phyloP scores from a whole-genome alignment of 2,888 invertebrate genomes.

The Lycophotia porphyrea region DNA sequence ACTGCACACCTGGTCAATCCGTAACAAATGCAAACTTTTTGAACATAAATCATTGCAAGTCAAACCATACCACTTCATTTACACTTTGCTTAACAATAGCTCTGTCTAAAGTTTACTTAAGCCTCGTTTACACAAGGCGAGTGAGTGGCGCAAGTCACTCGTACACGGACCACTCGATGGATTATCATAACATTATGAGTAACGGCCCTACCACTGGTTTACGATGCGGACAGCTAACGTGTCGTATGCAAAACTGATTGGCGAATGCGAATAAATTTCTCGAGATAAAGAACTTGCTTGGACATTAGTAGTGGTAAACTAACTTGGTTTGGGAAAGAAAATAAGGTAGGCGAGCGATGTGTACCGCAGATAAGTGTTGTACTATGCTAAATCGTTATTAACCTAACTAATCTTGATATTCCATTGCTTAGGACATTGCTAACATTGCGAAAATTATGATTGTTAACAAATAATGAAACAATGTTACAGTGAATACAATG shows the following conservation, averaged over 20 bases:
- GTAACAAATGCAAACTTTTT: constrained; percentile 62
- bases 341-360: constrained; percentile 63
- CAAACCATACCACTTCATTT: constrained; percentile 66
- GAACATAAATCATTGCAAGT: constrained; percentile 65
- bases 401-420: constrained; percentile 63
- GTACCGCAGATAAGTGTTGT: constrained; percentile 56
- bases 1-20: constrained; percentile 62
- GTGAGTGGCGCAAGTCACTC: constrained; percentile 70
- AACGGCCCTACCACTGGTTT: constrained; percentile 70
- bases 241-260: constrained; percentile 71
- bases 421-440: constrained; percentile 47
- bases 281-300: constrained; percentile 69
- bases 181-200: constrained; percentile 74
- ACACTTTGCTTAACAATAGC: constrained; percentile 65
- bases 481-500: not conserved
- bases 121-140: constrained; percentile 69
- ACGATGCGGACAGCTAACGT: constrained; percentile 63
- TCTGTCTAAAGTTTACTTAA: constrained; percentile 61
- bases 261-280: constrained; percentile 66
- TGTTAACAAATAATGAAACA: constrained; percentile 42
- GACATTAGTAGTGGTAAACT: constrained; percentile 63
- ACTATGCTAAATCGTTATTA: constrained; percentile 63
- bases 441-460: constrained; percentile 57
- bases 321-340: constrained; percentile 65
- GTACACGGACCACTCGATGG: constrained; percentile 66